These are phyloP conservation scores for Sarcophilus harrisii DNA, from an alignment of 2,797 vertebrate genomes.

Conservation along the genomic window DNA sequence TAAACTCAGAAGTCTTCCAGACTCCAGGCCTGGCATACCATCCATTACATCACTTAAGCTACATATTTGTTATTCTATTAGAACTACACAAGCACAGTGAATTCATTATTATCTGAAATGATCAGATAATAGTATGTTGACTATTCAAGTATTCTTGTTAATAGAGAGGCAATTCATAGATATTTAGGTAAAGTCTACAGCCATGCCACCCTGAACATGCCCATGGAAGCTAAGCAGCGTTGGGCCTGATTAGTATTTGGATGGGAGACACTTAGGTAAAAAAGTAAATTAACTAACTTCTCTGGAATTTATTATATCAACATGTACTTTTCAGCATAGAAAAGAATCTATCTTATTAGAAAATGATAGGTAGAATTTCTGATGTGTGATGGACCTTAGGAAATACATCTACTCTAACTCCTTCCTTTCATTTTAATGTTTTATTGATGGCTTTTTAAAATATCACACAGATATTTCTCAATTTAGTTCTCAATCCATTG, in stretches of 20 bases:
- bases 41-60: neutral
- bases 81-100: neutral
- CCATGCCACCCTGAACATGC: no score
- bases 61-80: neutral
- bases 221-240: no score
- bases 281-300: neutral
- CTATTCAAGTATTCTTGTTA: neutral
- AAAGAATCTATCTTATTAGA: neutral
- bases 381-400: neutral
- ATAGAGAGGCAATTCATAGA: neutral
- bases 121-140: neutral
- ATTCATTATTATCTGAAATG: neutral
- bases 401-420: neutral
- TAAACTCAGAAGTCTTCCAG: neutral
- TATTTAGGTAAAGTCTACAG: neutral
- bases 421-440: neutral
- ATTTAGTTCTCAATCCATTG: neutral
- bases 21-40: neutral
- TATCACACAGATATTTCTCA: neutral
- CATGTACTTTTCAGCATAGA: neutral
- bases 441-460: neutral
- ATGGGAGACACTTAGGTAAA: neutral
- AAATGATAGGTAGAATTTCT: neutral
- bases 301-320: neutral
- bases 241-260: no score